Percentiles rank a stretch among this genome's conserved stretches.
phyloP scores from a whole-genome alignment of 2,888 invertebrate genomes.

The Tiphia femorata region DNA sequence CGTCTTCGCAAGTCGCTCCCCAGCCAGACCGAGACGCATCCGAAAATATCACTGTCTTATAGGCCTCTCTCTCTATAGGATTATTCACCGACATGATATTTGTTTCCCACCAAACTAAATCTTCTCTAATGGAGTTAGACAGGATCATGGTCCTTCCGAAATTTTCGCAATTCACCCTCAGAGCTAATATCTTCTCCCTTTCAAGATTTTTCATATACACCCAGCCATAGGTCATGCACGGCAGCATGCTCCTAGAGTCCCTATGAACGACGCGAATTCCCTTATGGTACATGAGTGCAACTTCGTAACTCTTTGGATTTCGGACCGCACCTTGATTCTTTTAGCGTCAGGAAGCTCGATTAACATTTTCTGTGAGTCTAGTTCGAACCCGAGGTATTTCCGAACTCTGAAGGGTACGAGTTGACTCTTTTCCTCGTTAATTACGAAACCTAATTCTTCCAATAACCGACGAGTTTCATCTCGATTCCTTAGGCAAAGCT shows the following conservation, averaged over 20 bases:
- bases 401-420: not conserved
- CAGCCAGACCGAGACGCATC: conserved; percentile 10
- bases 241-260: conserved; percentile 2
- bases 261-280: conserved; percentile 6
- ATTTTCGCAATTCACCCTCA: too few relatives aligned
- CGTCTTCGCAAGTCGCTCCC: not conserved
- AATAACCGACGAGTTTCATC: not conserved
- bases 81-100: not conserved
- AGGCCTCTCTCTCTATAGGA: not conserved
- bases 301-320: too few relatives aligned
- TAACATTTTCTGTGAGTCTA: conserved; percentile 4
- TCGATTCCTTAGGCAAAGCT: not conserved
- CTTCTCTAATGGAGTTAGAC: too few relatives aligned
- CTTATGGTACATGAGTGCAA: conserved; percentile 6
- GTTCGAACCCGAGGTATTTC: conserved; percentile 1
- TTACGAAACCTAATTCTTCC: conserved; percentile 3
- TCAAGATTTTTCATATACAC: not conserved
- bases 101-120: conserved; percentile 8
- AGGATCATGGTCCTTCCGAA: too few relatives aligned
- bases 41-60: conserved; percentile 1
- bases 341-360: not conserved
- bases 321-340: not conserved
- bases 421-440: not conserved
- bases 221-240: not conserved
- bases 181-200: conserved; percentile 1